A percentile compares a stretch with the other conserved stretches of the same genome.
These are phyloP conservation scores for Anthonomus grandis DNA, from an alignment of 1,140 invertebrate species.

Conservation along the genomic window DNA sequence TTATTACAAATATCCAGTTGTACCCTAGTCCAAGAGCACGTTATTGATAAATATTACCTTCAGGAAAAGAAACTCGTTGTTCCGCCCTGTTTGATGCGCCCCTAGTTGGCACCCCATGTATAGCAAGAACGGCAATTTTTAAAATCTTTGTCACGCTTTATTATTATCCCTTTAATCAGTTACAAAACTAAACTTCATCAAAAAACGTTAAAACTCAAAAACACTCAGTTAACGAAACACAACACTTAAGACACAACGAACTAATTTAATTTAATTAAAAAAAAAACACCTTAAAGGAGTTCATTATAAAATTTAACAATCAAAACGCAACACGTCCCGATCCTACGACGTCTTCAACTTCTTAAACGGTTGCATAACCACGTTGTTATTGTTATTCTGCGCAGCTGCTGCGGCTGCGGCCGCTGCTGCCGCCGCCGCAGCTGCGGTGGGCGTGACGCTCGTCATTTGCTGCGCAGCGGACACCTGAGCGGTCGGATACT, in stretches of 20 bases:
- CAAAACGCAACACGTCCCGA: conserved; percentile 19
- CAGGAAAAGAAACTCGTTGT: too few relatives aligned
- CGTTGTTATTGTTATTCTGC: conserved; percentile 54
- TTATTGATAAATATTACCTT: too few relatives aligned
- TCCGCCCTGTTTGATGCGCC: too few relatives aligned
- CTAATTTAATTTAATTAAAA: neutral
- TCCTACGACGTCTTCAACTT: conserved; percentile 83
- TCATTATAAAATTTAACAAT: conserved; percentile 25
- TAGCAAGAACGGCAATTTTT: too few relatives aligned
- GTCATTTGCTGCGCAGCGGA: conserved; percentile 42
- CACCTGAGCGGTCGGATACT: conserved; percentile 37
- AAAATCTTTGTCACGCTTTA: too few relatives aligned
- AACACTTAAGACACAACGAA: neutral
- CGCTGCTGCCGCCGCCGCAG: conserved; percentile 18
- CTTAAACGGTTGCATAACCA: conserved; percentile 76
- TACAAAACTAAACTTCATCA: too few relatives aligned
- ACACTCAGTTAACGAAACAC: conserved; percentile 13
- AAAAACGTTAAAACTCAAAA: neutral
- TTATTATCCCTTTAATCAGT: too few relatives aligned
- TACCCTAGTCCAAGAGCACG: too few relatives aligned
- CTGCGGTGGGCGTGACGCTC: conserved; percentile 36
- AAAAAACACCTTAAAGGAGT: conserved; percentile 1
- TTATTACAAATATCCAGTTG: too few relatives aligned
- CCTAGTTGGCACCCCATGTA: too few relatives aligned
- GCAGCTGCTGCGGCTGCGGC: conserved; percentile 40